A percentile compares a stretch with the other conserved stretches of the same genome.
Evolutionary conservation across 2,888 invertebrate genomes (phyloP).

Genomic region (Dromius quadrimaculatus): DNA sequence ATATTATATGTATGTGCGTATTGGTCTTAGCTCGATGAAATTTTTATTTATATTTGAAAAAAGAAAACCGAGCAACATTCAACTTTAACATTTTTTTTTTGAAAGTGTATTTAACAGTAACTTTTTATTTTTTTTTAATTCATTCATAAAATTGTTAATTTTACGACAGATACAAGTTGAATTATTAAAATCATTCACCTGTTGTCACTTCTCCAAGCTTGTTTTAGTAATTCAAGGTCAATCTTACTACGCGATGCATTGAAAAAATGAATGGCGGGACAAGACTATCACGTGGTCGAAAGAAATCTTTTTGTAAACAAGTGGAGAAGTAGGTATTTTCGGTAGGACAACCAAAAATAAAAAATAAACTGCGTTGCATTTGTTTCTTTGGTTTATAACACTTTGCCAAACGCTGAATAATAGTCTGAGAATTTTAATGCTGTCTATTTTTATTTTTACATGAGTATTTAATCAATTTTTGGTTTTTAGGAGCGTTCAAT

Average conservation of each 20-base stretch:
- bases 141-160: too few species aligned
- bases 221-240: slow-evolving; percentile 41
- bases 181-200: not conserved
- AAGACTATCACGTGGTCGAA: slow-evolving; percentile 28
- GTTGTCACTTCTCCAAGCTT: not conserved
- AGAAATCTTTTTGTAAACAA: slow-evolving; percentile 40
- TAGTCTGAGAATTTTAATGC: slow-evolving; percentile 41
- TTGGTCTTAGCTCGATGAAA: too few species aligned
- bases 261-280: slow-evolving; percentile 40
- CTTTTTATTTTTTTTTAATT: too few species aligned
- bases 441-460: slow-evolving; percentile 28
- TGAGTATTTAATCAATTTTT: slow-evolving; percentile 14
- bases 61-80: too few species aligned
- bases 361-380: slow-evolving; percentile 47
- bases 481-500: slow-evolving; percentile 31
- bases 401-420: slow-evolving; percentile 43
- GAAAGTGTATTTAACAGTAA: too few species aligned
- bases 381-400: slow-evolving; percentile 13
- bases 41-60: too few species aligned
- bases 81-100: too few species aligned
- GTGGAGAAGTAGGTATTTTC: too few species aligned
- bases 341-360: slow-evolving; percentile 35
- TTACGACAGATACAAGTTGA: too few species aligned
- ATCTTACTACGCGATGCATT: slow-evolving; percentile 45
- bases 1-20: too few species aligned